Evolutionary conservation across 2,113 vertebrate species (phyloP).

Genomic region (Nettapus auritus): DNA sequence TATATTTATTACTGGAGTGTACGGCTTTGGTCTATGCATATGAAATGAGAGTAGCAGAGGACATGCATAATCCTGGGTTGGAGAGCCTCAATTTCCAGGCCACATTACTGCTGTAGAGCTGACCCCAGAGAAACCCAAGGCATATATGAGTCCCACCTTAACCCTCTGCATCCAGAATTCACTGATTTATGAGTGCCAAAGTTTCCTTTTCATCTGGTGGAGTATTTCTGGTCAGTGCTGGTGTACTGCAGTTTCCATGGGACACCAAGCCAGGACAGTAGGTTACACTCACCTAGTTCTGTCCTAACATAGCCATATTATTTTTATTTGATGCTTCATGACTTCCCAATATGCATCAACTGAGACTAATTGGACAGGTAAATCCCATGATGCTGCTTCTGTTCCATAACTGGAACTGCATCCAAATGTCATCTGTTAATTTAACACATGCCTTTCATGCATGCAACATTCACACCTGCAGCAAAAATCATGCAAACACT

Average conservation of each 20-base stretch:
- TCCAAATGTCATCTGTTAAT: not conserved
- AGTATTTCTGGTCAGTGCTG: not conserved
- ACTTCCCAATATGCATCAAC: not conserved
- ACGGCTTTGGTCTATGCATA: not conserved
- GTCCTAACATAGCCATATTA: fast-evolving
- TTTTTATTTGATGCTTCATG: not conserved
- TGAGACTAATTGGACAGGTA: not conserved
- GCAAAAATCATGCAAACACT: not conserved
- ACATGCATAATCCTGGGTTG: fast-evolving
- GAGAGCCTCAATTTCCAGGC: not conserved
- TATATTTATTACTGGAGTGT: fast-evolving
- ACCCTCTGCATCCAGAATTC: not conserved
- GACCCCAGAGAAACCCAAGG: not conserved
- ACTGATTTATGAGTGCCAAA: not conserved
- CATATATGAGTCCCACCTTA: not conserved
- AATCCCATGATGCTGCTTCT: fast-evolving
- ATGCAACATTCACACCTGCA: not conserved
- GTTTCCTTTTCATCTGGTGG: not conserved
- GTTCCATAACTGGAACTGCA: not conserved
- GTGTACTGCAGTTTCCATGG: too few relatives aligned
- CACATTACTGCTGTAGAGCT: not conserved
- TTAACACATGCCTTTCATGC: not conserved
- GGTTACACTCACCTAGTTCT: not conserved
- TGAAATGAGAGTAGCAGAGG: not conserved
- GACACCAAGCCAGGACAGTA: not conserved